A percentile compares a stretch with the other conserved stretches of the same genome.
phyloP scores from a whole-genome alignment of 1,140 invertebrate genomes.

The Pachypeltis micranthus region DNA sequence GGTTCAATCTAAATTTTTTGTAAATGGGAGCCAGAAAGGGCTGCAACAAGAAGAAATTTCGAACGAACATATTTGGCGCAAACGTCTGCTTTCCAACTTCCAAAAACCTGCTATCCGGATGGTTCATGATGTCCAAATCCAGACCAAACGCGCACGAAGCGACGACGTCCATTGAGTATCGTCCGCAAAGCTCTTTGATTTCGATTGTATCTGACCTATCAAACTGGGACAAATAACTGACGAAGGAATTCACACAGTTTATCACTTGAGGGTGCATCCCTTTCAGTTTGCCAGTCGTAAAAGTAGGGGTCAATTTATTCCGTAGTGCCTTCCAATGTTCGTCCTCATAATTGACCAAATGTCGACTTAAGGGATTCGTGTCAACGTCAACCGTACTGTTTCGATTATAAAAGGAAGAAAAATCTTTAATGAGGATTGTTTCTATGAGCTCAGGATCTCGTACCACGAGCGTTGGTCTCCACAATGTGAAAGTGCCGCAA shows the following conservation, averaged over 20 bases:
- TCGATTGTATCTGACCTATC: conserved; percentile 32
- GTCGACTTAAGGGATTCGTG: neutral
- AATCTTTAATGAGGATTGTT: conserved; percentile 30
- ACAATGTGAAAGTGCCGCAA: conserved; percentile 28
- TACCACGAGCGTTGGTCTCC: conserved; percentile 27
- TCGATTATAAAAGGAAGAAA: conserved; percentile 31
- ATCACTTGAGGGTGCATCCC: conserved; percentile 40
- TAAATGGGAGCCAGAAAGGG: neutral
- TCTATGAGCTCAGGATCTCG: conserved; percentile 32
- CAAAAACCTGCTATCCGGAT: conserved; percentile 39
- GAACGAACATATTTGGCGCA: conserved; percentile 34
- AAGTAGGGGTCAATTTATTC: conserved; percentile 44
- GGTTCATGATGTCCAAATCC: conserved; percentile 38
- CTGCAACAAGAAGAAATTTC: neutral
- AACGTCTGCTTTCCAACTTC: conserved; percentile 31
- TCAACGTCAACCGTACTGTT: conserved; percentile 14
- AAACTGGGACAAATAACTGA: conserved; percentile 28
- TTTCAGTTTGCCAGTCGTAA: conserved; percentile 45
- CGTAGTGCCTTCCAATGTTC: conserved; percentile 44
- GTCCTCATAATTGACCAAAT: conserved; percentile 24
- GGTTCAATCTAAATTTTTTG: neutral
- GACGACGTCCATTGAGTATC: conserved; percentile 43
- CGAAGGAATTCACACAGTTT: conserved; percentile 34
- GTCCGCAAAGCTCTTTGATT: conserved; percentile 37
- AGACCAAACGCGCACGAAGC: conserved; percentile 46